Percentiles rank a stretch among this genome's conserved stretches.
phyloP scores from a whole-genome alignment of 2,113 vertebrate species.

The crab-eating macaque (Macaca fascicularis) region DNA sequence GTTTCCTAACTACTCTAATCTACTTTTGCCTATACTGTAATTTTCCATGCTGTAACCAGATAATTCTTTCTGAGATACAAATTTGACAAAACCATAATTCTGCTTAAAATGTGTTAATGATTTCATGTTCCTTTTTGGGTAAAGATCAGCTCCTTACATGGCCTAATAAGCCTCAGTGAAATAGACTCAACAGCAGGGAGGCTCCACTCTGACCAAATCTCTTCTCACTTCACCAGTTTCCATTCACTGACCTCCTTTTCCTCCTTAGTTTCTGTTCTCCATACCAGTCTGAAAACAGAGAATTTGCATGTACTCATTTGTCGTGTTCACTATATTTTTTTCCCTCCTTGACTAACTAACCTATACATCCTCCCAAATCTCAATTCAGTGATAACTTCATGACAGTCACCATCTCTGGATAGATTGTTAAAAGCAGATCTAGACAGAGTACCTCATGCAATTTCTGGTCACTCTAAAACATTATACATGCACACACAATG shows the following conservation, averaged over 20 bases:
- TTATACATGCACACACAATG: not conserved
- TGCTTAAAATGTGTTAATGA: not conserved
- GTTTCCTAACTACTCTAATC: not conserved
- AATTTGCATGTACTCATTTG: not conserved
- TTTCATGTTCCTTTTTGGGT: not conserved
- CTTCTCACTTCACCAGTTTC: not conserved
- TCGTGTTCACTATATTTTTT: not conserved
- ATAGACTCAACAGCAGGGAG: not conserved
- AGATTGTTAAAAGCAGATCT: not conserved
- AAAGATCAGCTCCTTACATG: not conserved
- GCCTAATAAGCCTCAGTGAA: not conserved
- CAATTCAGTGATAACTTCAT: not conserved
- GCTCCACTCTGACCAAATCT: not conserved
- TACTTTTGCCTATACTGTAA: not conserved
- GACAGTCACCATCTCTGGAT: not conserved
- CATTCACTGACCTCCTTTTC: not conserved
- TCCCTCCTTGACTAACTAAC: not conserved
- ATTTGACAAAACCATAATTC: not conserved
- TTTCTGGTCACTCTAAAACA: not conserved
- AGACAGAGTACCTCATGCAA: not conserved
- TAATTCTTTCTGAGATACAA: not conserved
- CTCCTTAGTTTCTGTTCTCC: not conserved
- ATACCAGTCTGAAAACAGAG: not conserved
- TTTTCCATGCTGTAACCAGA: not conserved
- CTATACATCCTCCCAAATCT: not conserved